These are phyloP conservation scores for Drepanosiphum platanoidis DNA, from an alignment of 2,888 invertebrate species.

Conservation along the genomic window DNA sequence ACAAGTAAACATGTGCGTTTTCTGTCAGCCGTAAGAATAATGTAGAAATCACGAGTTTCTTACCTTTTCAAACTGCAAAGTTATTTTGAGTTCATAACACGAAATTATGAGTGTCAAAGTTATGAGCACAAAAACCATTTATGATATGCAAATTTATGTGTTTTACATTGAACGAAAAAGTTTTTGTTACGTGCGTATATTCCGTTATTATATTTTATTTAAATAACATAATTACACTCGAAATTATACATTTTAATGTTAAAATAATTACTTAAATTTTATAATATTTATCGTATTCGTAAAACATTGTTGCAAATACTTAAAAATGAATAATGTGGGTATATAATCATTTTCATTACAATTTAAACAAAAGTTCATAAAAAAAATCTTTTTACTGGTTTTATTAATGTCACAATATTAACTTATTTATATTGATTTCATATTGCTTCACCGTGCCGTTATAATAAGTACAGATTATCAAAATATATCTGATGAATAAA, in stretches of 20 bases:
- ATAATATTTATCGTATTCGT: no score
- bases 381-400: no score
- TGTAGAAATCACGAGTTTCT: not conserved
- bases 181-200: not conserved
- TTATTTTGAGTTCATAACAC: slow-evolving; percentile 11
- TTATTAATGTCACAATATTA: no score
- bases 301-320: no score
- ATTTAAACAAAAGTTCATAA: no score
- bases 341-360: no score
- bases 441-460: no score
- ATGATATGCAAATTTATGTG: slow-evolving; percentile 25
- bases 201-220: not conserved
- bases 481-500: no score
- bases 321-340: no score
- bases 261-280: no score
- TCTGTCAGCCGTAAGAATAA: not conserved
- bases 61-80: not conserved
- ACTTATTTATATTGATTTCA: no score
- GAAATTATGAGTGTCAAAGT: not conserved
- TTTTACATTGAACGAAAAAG: slow-evolving; percentile 32
- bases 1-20: not conserved
- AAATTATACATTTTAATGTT: not conserved
- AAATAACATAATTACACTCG: not conserved
- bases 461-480: no score
- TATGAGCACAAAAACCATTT: slow-evolving; percentile 13